Conservation (phyloP, 2,888 invertebrate species). For the Eupithecia vulgata region DNA sequence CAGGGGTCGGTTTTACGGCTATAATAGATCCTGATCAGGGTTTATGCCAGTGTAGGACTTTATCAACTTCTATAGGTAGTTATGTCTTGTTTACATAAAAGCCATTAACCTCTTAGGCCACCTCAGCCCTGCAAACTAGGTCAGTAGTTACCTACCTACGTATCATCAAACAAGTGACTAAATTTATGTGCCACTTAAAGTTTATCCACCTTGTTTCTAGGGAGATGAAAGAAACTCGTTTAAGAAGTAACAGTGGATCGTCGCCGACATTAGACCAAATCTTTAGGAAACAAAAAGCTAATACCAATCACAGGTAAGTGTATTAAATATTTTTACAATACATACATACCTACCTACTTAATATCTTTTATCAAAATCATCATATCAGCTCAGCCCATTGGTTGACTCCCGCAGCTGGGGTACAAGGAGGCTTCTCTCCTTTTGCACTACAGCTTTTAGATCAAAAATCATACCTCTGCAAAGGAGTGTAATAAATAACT, state of each 20-base stretch:
- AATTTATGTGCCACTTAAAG: conserved; percentile 23
- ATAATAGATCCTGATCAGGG: too few species aligned
- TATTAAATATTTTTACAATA: background rate
- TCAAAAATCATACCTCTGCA: too few species aligned
- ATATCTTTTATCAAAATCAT: too few species aligned
- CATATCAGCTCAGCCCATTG: too few species aligned
- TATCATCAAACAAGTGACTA: too few species aligned
- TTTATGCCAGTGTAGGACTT: too few species aligned
- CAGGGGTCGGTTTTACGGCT: too few species aligned
- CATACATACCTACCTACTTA: too few species aligned
- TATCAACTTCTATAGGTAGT: background rate
- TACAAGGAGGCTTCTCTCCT: too few species aligned
- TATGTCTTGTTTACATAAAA: conserved; percentile 5
- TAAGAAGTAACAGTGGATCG: conserved; percentile 59
- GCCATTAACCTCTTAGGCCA: background rate
- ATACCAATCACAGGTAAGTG: conserved; percentile 60
- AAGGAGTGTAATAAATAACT: too few species aligned
- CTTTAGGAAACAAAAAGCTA: conserved; percentile 54
- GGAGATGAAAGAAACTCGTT: conserved; percentile 78
- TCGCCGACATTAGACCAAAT: conserved; percentile 52
- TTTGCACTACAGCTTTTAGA: too few species aligned
- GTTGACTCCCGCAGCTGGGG: too few species aligned
- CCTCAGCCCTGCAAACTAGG: background rate
- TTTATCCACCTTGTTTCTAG: conserved; percentile 50
- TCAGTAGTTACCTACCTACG: background rate